Conservation (phyloP, 1,140 invertebrate genomes). For the Palaemon carinicauda region DNA sequence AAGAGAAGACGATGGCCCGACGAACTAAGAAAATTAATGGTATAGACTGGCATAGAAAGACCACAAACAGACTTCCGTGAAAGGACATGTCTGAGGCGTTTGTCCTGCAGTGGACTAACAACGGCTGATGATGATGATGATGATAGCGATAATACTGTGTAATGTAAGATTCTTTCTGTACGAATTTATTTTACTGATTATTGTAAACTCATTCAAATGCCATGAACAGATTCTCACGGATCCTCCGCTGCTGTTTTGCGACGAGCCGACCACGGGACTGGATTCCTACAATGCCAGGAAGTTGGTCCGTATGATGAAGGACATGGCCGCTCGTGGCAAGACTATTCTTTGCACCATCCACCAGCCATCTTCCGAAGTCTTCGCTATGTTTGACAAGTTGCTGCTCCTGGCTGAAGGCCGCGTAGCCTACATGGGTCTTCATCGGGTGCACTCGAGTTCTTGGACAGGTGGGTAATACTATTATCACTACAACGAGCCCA, state of each 20-base stretch:
- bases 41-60: no score
- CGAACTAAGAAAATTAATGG: no score
- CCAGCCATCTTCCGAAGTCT: constrained; percentile 85
- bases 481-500: no score
- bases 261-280: constrained; percentile 72
- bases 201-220: background rate
- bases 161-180: no score
- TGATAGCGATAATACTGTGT: no score
- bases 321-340: constrained; percentile 74
- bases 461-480: constrained; percentile 62
- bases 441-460: constrained; percentile 64
- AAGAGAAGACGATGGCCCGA: no score
- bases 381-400: constrained; percentile 82
- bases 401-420: constrained; percentile 79
- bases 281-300: constrained; percentile 71
- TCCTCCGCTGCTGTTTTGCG: constrained; percentile 71
- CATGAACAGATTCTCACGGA: constrained; percentile 67
- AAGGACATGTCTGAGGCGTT: no score
- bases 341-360: constrained; percentile 86
- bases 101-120: no score
- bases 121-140: no score
- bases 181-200: no score
- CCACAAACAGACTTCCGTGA: no score
- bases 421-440: constrained; percentile 79
- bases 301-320: constrained; percentile 71